Percentiles rank a stretch among this genome's conserved stretches.
Conservation (phyloP, 2,888 invertebrate genomes). For the Harpalus rubripes region DNA sequence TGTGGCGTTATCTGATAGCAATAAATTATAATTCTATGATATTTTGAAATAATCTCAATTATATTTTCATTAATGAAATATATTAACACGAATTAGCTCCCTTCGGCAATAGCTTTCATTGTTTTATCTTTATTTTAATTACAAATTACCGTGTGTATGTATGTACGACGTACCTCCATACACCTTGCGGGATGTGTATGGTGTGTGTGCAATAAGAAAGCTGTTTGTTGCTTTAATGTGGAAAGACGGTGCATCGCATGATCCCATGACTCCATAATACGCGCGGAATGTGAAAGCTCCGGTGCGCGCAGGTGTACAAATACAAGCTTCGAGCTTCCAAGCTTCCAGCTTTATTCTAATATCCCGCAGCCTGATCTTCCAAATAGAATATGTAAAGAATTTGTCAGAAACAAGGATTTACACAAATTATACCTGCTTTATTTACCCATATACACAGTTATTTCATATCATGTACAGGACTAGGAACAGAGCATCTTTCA, state of each 20-base stretch:
- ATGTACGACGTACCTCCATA: no score
- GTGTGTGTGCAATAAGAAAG: neutral
- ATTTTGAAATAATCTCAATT: no score
- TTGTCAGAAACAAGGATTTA: slow-evolving; percentile 33
- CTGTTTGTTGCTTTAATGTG: neutral
- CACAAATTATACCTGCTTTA: slow-evolving; percentile 26
- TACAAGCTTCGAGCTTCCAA: slow-evolving; percentile 37
- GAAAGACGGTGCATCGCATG: slow-evolving; percentile 14
- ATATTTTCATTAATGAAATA: no score
- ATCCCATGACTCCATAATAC: slow-evolving; percentile 56
- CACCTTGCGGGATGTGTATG: neutral
- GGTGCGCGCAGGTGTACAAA: slow-evolving; percentile 55
- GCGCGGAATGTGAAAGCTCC: slow-evolving; percentile 59
- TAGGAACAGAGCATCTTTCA: neutral
- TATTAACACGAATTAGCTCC: no score
- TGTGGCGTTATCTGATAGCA: no score
- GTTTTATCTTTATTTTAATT: no score
- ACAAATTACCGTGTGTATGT: no score
- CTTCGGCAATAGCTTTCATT: no score
- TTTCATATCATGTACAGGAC: neutral
- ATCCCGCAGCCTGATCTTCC: slow-evolving; percentile 43
- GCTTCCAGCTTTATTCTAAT: slow-evolving; percentile 50
- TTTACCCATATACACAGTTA: neutral
- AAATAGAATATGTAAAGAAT: slow-evolving; percentile 63
- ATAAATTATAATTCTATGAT: no score